phyloP scores from a whole-genome alignment of 2,797 vertebrate species.

The Falco concolor region DNA sequence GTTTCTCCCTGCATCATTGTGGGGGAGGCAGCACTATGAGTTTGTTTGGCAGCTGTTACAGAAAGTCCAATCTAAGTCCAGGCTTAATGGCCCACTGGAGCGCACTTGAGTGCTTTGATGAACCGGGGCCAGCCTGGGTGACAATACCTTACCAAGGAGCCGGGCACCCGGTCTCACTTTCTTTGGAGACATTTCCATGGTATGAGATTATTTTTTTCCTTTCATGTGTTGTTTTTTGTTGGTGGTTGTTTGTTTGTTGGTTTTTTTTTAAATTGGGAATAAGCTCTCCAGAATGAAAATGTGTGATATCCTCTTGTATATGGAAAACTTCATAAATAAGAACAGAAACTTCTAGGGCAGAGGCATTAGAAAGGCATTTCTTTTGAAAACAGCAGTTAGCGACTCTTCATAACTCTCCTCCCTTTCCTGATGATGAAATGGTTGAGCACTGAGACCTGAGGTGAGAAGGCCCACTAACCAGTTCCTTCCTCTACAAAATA shows the following conservation, averaged over 20 bases:
- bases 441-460: background rate
- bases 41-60: background rate
- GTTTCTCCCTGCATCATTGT: background rate
- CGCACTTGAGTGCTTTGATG: background rate
- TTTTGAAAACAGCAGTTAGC: slow-evolving; percentile 21
- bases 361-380: slow-evolving; percentile 21
- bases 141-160: background rate
- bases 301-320: background rate
- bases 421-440: background rate
- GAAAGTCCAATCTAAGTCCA: background rate
- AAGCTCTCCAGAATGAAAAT: background rate
- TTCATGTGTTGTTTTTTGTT: background rate
- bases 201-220: background rate
- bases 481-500: slow-evolving; percentile 24
- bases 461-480: background rate
- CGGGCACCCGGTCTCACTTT: background rate
- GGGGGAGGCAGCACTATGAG: background rate
- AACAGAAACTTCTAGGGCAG: slow-evolving; percentile 12
- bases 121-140: background rate
- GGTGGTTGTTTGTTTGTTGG: background rate
- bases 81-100: background rate
- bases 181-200: background rate
- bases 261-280: background rate
- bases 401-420: background rate
- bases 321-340: slow-evolving; percentile 14